Percentiles rank a stretch among this genome's conserved stretches.
Conservation (phyloP, 1,140 invertebrate species). For the Sinella curviseta region DNA sequence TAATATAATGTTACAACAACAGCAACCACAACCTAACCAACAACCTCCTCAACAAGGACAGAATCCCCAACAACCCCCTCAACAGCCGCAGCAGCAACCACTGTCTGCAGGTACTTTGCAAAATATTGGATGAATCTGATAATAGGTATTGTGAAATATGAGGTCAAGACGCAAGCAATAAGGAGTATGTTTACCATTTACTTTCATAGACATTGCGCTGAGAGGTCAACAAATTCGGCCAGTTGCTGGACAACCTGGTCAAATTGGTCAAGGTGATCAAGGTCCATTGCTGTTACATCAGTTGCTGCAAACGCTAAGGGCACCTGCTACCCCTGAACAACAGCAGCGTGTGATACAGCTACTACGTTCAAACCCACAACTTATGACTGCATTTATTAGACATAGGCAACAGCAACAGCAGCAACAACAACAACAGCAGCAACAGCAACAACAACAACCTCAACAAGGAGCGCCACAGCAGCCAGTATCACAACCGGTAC, state of each 20-base stretch:
- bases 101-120: conserved; percentile 50
- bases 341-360: conserved; percentile 90
- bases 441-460: conserved; percentile 46
- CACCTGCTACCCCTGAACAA: conserved; percentile 85
- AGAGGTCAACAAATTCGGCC: conserved; percentile 42
- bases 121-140: neutral
- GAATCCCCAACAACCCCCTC: conserved; percentile 53
- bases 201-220: conserved; percentile 31
- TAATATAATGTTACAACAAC: conserved; percentile 69
- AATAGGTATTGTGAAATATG: neutral
- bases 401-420: conserved; percentile 69
- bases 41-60: conserved; percentile 58
- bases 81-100: conserved; percentile 54
- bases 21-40: conserved; percentile 51
- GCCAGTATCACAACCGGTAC: conserved; percentile 29
- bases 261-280: conserved; percentile 57
- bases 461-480: conserved; percentile 42
- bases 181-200: neutral
- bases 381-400: conserved; percentile 96
- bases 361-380: conserved; percentile 88
- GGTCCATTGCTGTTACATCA: conserved; percentile 79
- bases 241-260: conserved; percentile 37
- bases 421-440: conserved; percentile 51
- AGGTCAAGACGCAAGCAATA: neutral
- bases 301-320: conserved; percentile 83